A percentile compares a stretch with the other conserved stretches of the same genome.
Evolutionary conservation across 2,797 vertebrate species (phyloP).

Genomic region (Falco rusticolus): DNA sequence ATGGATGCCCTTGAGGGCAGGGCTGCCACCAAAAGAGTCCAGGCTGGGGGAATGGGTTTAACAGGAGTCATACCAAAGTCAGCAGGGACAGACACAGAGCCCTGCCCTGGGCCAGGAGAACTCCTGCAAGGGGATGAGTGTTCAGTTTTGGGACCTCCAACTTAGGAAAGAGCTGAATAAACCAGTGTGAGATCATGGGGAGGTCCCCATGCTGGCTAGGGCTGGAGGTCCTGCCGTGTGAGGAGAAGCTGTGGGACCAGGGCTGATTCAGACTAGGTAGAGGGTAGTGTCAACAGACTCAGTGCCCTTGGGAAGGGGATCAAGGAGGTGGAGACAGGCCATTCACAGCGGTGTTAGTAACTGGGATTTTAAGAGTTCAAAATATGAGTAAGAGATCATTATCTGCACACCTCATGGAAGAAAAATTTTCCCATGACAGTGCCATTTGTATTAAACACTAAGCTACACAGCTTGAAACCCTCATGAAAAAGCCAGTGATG

Average conservation of each 20-base stretch:
- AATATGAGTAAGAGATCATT: not conserved
- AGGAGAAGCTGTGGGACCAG: not conserved
- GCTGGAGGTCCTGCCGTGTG: not conserved
- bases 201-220: rapidly evolving
- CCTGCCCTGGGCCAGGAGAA: not conserved
- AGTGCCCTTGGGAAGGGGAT: not conserved
- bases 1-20: not conserved
- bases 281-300: not conserved
- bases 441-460: not conserved
- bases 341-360: not conserved
- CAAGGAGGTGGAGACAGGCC: not conserved
- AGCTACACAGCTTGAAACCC: not conserved
- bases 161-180: not conserved
- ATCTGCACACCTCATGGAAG: not conserved
- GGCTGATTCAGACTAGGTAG: not conserved
- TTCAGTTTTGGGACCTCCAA: not conserved
- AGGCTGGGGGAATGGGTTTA: not conserved
- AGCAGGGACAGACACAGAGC: not conserved
- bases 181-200: not conserved
- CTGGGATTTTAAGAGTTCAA: not conserved
- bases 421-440: not conserved
- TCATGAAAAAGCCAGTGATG: not conserved
- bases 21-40: not conserved
- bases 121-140: not conserved
- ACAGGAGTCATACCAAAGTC: not conserved